phyloP scores from a whole-genome alignment of 2,888 invertebrate genomes.

The Leptopterna dolabrata region DNA sequence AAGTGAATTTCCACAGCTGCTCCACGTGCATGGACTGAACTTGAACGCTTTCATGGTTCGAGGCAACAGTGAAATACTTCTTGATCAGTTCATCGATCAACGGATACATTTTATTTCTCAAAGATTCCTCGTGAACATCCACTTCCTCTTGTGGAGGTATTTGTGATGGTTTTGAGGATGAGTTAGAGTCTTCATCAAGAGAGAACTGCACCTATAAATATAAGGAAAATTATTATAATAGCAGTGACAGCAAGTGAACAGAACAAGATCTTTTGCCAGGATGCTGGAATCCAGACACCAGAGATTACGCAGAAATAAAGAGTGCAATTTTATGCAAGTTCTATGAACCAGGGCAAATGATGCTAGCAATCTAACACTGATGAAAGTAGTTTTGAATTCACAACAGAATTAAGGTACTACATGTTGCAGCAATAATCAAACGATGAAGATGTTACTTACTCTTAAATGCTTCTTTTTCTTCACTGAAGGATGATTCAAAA shows the following conservation, averaged over 20 bases:
- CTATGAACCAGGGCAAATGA: no score
- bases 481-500: constrained; percentile 67
- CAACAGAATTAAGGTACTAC: neutral
- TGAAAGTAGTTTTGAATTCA: neutral
- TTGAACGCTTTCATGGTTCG: neutral
- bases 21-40: constrained; percentile 28
- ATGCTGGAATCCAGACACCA: neutral
- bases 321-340: no score
- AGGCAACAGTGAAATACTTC: constrained; percentile 45
- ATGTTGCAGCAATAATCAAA: no score
- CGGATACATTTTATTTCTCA: constrained; percentile 21
- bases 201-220: constrained; percentile 42
- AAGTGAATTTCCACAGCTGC: constrained; percentile 41
- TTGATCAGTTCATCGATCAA: constrained; percentile 38
- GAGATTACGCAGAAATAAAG: no score
- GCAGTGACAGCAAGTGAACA: no score
- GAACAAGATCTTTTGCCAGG: neutral
- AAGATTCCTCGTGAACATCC: constrained; percentile 18
- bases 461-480: constrained; percentile 54
- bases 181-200: neutral
- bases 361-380: no score
- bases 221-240: no score
- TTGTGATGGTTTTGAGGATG: neutral
- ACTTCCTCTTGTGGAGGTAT: neutral
- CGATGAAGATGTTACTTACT: no score